Evolutionary conservation across 2,797 vertebrate species (phyloP).

Genomic region (Ceryle rudis): DNA sequence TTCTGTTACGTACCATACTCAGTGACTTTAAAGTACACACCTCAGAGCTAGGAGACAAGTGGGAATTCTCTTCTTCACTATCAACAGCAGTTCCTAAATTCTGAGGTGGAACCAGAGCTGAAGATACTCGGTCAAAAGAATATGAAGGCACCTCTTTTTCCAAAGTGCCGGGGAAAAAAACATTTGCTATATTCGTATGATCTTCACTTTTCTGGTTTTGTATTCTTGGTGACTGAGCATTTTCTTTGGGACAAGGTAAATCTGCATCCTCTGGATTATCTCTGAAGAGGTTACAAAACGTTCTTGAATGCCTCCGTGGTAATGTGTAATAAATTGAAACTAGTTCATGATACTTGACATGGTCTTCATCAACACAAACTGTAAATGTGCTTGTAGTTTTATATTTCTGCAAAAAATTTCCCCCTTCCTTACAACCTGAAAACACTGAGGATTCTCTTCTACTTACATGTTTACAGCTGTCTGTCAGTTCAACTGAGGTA

Average conservation of each 20-base stretch:
- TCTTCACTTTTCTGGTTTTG: constrained; percentile 23
- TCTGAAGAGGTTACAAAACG: constrained; percentile 70
- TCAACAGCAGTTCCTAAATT: background rate
- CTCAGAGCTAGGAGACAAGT: background rate
- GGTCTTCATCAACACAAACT: constrained; percentile 79
- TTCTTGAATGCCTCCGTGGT: constrained; percentile 77
- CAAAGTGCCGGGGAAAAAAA: constrained; percentile 10
- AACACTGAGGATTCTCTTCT: constrained; percentile 43
- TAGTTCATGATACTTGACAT: constrained; percentile 80
- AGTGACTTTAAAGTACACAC: background rate
- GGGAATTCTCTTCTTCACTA: background rate
- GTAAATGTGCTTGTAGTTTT: constrained; percentile 80
- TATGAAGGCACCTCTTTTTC: constrained; percentile 16
- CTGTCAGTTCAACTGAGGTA: background rate
- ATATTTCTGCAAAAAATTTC: constrained; percentile 74
- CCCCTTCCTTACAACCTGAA: constrained; percentile 34
- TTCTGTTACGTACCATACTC: background rate
- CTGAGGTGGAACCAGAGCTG: background rate
- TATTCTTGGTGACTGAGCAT: background rate
- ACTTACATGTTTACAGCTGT: background rate
- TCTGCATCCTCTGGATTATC: constrained; percentile 52
- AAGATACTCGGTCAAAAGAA: constrained; percentile 10
- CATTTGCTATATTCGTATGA: background rate
- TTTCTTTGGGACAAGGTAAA: constrained; percentile 29
- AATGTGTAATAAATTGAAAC: constrained; percentile 83